Evolutionary conservation across 2,113 vertebrate species (phyloP).

Genomic region (Melanerpes formicivorus): DNA sequence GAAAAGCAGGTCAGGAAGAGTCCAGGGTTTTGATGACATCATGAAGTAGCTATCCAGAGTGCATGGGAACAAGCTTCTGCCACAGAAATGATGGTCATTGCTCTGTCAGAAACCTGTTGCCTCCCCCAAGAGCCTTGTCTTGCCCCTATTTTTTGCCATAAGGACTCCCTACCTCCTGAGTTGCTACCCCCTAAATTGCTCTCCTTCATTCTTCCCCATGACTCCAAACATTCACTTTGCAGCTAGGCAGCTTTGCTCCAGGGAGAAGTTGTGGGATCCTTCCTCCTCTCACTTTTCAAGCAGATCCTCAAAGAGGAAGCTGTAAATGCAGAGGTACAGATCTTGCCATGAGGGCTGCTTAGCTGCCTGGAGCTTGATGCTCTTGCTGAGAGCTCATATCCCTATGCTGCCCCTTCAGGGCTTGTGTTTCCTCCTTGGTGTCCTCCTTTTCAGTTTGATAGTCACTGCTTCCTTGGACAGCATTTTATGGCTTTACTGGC

Average conservation of each 20-base stretch:
- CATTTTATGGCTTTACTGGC: neutral
- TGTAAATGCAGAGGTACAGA: rapidly evolving
- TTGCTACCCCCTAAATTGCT: neutral
- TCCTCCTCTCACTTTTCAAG: neutral
- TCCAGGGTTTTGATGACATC: neutral
- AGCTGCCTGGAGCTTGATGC: neutral
- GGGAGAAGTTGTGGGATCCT: neutral
- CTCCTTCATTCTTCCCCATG: neutral
- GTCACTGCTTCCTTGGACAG: too few relatives aligned
- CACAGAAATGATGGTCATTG: neutral
- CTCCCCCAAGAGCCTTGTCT: neutral
- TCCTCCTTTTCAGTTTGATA: too few relatives aligned
- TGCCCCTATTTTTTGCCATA: neutral
- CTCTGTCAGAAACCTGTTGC: neutral
- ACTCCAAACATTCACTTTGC: neutral
- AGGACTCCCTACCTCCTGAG: too few relatives aligned
- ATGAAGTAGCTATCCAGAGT: neutral
- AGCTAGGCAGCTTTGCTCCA: neutral
- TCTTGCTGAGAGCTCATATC: neutral
- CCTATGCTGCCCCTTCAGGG: neutral
- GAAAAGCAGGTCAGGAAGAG: neutral
- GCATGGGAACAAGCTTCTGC: rapidly evolving
- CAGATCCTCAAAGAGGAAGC: neutral
- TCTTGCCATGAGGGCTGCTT: neutral
- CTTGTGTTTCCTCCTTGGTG: neutral